A percentile compares a stretch with the other conserved stretches of the same genome.
Evolutionary conservation across 1,140 invertebrate genomes (phyloP).

Genomic region (Zaprionus africanus): DNA sequence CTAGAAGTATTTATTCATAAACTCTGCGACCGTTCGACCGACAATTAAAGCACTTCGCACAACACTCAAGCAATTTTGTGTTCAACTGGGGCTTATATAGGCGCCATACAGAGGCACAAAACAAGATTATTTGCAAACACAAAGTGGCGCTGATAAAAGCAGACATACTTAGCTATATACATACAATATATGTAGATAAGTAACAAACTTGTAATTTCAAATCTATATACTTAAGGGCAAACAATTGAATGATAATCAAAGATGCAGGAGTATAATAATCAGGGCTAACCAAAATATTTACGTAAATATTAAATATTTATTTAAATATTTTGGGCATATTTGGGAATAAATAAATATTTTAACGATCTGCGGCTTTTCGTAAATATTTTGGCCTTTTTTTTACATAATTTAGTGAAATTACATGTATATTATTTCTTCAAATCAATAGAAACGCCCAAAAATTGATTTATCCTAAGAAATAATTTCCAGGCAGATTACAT

Average conservation of each 20-base stretch:
- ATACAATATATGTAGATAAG: not conserved
- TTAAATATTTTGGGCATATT: too few species aligned
- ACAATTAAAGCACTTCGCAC: constrained; percentile 38
- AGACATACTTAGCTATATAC: not conserved
- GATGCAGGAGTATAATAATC: not conserved
- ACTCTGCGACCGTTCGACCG: constrained; percentile 23
- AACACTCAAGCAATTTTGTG: constrained; percentile 19
- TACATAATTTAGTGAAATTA: too few species aligned
- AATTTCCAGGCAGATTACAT: too few species aligned
- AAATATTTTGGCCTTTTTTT: too few species aligned
- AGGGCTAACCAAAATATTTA: too few species aligned
- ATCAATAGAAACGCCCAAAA: too few species aligned
- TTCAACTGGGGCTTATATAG: constrained; percentile 45
- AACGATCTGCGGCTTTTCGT: too few species aligned
- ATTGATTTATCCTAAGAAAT: too few species aligned
- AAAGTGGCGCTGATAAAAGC: constrained; percentile 6
- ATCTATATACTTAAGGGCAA: not conserved
- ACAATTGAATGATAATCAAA: not conserved
- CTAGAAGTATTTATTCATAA: not conserved
- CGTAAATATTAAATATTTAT: too few species aligned
- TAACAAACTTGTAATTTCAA: not conserved
- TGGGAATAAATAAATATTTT: too few species aligned
- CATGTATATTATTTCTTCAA: too few species aligned
- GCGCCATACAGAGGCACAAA: not conserved
- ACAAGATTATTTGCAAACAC: constrained; percentile 11